These are phyloP conservation scores for Craterocephalus amniculus DNA, from an alignment of 2,797 vertebrate genomes.

Conservation along the genomic window DNA sequence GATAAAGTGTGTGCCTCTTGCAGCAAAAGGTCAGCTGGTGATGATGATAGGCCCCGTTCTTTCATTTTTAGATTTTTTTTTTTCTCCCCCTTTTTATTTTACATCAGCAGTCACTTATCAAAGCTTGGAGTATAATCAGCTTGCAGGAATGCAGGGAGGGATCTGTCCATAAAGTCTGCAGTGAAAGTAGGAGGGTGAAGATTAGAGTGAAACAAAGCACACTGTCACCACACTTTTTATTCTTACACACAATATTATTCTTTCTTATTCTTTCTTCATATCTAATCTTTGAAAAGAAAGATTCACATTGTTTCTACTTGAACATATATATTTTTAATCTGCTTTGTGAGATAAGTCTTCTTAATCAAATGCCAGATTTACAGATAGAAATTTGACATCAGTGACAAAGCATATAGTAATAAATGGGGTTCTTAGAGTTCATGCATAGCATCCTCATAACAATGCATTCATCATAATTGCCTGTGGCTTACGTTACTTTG, in stretches of 20 bases:
- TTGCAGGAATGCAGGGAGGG: slow-evolving; percentile 59
- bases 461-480: slow-evolving; percentile 15
- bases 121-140: slow-evolving; percentile 70
- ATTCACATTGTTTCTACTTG: slow-evolving; percentile 43
- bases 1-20: slow-evolving; percentile 56
- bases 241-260: too few species aligned
- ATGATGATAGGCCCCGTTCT: slow-evolving; percentile 57
- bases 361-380: slow-evolving; percentile 50
- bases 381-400: slow-evolving; percentile 24
- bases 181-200: slow-evolving; percentile 38
- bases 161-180: slow-evolving; percentile 43
- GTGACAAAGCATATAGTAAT: slow-evolving; percentile 2
- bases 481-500: slow-evolving; percentile 2
- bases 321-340: slow-evolving; percentile 33
- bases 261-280: slow-evolving; percentile 42
- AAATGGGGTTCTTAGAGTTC: slow-evolving; percentile 2
- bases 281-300: slow-evolving; percentile 63
- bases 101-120: slow-evolving; percentile 71
- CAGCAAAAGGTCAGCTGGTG: slow-evolving; percentile 72
- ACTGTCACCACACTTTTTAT: slow-evolving; percentile 51
- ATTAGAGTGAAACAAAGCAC: slow-evolving; percentile 72
- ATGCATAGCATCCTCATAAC: not conserved
- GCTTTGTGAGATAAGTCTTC: slow-evolving; percentile 43
- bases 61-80: slow-evolving; percentile 48
- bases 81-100: slow-evolving; percentile 45